These are phyloP conservation scores for Octodon degus DNA, from an alignment of 2,113 vertebrate species.

Conservation along the genomic window DNA sequence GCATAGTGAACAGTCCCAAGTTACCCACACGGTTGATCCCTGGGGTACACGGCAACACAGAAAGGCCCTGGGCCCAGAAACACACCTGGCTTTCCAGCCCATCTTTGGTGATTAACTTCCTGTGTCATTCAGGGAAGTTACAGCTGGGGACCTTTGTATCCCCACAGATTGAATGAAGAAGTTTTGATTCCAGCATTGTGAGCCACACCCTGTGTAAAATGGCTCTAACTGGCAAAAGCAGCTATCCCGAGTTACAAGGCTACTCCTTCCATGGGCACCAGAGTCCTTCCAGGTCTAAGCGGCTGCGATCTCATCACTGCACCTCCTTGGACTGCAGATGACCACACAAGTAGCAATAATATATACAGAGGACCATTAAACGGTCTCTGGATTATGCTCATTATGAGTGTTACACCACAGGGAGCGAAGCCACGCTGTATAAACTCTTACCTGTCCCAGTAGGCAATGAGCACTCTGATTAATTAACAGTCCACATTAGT, in stretches of 20 bases:
- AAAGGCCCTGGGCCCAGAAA: neutral
- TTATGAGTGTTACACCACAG: neutral
- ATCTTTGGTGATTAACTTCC: conserved; percentile 26
- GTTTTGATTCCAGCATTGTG: conserved; percentile 40
- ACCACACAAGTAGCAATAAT: conserved; percentile 52
- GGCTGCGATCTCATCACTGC: conserved; percentile 36
- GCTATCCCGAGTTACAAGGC: neutral
- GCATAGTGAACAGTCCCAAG: neutral
- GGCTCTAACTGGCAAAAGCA: conserved; percentile 29
- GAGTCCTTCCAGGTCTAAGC: neutral
- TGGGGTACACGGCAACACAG: neutral
- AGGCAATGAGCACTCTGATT: neutral
- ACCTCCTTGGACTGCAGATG: neutral
- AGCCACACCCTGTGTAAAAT: conserved; percentile 39
- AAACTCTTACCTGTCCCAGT: neutral
- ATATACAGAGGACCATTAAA: neutral
- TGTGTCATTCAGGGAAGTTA: conserved; percentile 3
- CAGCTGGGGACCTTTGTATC: neutral
- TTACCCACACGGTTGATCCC: neutral
- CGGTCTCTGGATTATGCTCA: conserved; percentile 29
- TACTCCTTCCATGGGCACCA: neutral
- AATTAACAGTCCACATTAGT: conserved; percentile 1
- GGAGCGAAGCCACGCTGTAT: neutral
- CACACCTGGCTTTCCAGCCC: neutral
- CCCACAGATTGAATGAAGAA: neutral